Evolutionary conservation across 1,140 invertebrate genomes (phyloP).

Genomic region (Papilio polytes): DNA sequence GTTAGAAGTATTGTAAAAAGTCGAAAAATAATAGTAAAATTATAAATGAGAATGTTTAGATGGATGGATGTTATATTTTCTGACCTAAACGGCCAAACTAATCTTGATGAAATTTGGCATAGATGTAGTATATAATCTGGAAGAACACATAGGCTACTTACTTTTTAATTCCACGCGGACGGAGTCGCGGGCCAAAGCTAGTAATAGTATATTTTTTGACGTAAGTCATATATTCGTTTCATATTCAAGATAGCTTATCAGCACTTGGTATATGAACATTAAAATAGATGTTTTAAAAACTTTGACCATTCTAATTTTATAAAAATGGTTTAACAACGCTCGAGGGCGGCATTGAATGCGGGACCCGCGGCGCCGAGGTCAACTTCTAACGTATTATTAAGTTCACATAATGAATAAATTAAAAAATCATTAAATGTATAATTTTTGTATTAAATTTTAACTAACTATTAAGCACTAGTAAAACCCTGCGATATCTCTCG

Average conservation of each 20-base stretch:
- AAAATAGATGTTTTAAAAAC: conserved; percentile 17
- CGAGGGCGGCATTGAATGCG: conserved; percentile 17
- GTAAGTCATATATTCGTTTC: background rate
- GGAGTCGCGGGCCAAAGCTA: too few species aligned
- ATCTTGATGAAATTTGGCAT: too few species aligned
- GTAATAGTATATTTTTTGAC: too few species aligned
- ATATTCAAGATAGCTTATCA: background rate
- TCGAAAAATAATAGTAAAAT: too few species aligned
- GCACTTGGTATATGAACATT: background rate
- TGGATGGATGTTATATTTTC: too few species aligned
- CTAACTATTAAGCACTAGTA: background rate
- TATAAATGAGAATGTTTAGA: too few species aligned
- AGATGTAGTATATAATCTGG: too few species aligned
- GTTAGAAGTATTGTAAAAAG: too few species aligned
- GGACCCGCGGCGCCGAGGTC: conserved; percentile 15
- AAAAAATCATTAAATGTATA: conserved; percentile 13
- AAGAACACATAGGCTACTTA: too few species aligned
- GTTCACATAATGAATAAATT: conserved; percentile 12
- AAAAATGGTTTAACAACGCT: conserved; percentile 24
- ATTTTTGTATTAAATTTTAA: background rate
- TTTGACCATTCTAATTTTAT: conserved; percentile 28
- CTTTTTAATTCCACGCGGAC: too few species aligned
- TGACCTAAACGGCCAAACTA: too few species aligned
- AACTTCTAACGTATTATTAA: conserved; percentile 17
- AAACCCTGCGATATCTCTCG: too few species aligned